Evolutionary conservation across 2,113 vertebrate genomes (phyloP), one percentile per base, ranked within the genome.

Genomic region (Neogale vison): DNA sequence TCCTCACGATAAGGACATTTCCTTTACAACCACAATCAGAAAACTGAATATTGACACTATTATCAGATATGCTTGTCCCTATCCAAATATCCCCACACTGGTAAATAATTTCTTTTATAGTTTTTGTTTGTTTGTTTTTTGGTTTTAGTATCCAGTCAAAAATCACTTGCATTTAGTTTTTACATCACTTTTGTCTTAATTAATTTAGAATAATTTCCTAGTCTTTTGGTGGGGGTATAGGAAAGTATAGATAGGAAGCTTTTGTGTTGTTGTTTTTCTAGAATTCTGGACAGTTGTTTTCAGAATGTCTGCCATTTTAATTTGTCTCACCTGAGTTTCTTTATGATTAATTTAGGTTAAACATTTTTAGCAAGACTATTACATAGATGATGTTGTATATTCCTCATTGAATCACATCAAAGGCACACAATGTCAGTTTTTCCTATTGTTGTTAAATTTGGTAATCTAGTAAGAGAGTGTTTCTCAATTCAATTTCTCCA

Each of bases 311-410:
- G 6, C 65, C 34, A 55, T 85, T 76, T 92, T n/a, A 92, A 92
- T 86, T 80, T 82, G 45, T 81, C 36, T 52, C 39, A 89, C 14
- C 72, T 96, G n/a, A 90, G 52, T 34, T 97, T 94, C 17, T 69
- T 92, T 95, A 36, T 79, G 24, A 82, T 83, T 95, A 96, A 79
- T 47, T 95, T 96, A 65, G 21, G 21, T 50, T 83, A 63, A 90
- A 52, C 6, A 80, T 90, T 84, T 59, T 80, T 47, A 67, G 47
- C 23, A 93, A 69, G 24, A 93, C 36, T 93, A 65, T 93, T 77
- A 21, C 57, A 63, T n/a, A 85, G 18, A 59, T 86, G 21, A 93
- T 81, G 2, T 69, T 67, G 1, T n/a, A 42, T 86, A 29, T 47
- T 69, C 4, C 12, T 74, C 59, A 31, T 21, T 74, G 31, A 45